Percentiles rank a stretch among this genome's conserved stretches.
Conservation (phyloP, 2,888 invertebrate species). For the Eurytoma californica region DNA sequence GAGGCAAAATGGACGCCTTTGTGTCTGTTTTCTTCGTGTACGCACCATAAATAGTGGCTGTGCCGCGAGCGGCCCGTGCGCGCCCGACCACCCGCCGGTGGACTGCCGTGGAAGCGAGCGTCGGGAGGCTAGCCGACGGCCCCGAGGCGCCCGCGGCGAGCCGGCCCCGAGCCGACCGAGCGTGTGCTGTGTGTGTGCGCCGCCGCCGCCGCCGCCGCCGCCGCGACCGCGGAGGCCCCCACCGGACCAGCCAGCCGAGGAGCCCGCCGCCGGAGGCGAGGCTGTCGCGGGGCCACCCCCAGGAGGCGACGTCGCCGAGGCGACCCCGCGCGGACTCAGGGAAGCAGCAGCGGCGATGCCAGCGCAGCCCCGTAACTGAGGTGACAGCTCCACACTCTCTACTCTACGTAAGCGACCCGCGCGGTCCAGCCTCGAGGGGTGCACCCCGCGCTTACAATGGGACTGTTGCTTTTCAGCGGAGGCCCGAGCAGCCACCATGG, state of each 20-base stretch:
- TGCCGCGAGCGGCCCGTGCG: conserved; percentile 60
- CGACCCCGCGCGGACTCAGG: neutral
- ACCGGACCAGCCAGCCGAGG: no score
- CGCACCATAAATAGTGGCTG: conserved; percentile 72
- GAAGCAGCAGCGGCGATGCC: neutral
- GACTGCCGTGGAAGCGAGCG: conserved; percentile 10
- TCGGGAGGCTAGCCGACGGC: neutral
- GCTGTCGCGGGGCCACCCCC: no score
- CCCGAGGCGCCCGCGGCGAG: neutral
- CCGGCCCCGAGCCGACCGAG: neutral
- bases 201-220: conserved; percentile 10
- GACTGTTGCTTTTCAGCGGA: conserved; percentile 15
- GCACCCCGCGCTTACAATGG: neutral
- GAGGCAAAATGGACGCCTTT: conserved; percentile 75
- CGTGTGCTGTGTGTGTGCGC: neutral
- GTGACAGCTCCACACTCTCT: conserved; percentile 8
- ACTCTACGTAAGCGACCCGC: conserved; percentile 1
- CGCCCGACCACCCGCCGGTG: conserved; percentile 3
- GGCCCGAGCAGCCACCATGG: conserved; percentile 64
- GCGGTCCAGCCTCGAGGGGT: neutral
- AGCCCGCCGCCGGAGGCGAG: no score
- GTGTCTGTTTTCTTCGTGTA: conserved; percentile 74
- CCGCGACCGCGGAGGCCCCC: no score
- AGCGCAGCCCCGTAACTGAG: neutral
- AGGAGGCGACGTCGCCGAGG: neutral